Conservation (phyloP, 2,888 invertebrate species). For the Lamellibrachia satsuma region DNA sequence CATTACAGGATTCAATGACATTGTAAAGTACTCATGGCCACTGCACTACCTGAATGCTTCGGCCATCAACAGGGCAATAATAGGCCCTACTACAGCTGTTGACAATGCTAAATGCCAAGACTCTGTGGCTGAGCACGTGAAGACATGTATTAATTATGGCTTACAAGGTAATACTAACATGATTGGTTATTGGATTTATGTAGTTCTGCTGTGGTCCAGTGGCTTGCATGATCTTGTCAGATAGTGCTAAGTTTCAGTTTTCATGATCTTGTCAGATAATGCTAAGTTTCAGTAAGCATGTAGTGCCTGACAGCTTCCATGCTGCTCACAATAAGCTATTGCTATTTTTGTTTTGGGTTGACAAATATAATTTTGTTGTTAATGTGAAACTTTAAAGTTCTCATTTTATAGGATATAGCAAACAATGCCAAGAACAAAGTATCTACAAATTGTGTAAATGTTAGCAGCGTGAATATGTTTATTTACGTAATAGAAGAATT, state of each 20-base stretch:
- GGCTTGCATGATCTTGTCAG: neutral
- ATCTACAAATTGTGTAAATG: too few species aligned
- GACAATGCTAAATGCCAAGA: neutral
- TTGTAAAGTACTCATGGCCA: neutral
- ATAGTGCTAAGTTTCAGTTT: neutral
- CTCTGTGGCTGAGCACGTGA: neutral
- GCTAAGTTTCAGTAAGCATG: too few species aligned
- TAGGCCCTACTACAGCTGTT: neutral
- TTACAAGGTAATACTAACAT: neutral
- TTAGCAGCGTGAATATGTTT: too few species aligned
- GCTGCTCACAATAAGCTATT: too few species aligned
- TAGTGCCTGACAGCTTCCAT: too few species aligned
- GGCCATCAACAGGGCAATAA: slow-evolving; percentile 8
- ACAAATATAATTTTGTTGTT: too few species aligned
- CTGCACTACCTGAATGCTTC: neutral
- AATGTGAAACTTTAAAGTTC: too few species aligned
- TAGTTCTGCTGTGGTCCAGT: neutral
- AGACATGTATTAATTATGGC: neutral
- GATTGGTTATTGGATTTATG: neutral
- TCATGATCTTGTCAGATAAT: neutral
- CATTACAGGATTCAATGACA: neutral
- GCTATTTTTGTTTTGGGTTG: too few species aligned
- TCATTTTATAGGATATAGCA: too few species aligned
- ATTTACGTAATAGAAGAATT: too few species aligned
- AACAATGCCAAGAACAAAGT: too few species aligned